These are phyloP conservation scores for Lycocerus yunnanus DNA, from an alignment of 2,888 invertebrate species.

Conservation along the genomic window DNA sequence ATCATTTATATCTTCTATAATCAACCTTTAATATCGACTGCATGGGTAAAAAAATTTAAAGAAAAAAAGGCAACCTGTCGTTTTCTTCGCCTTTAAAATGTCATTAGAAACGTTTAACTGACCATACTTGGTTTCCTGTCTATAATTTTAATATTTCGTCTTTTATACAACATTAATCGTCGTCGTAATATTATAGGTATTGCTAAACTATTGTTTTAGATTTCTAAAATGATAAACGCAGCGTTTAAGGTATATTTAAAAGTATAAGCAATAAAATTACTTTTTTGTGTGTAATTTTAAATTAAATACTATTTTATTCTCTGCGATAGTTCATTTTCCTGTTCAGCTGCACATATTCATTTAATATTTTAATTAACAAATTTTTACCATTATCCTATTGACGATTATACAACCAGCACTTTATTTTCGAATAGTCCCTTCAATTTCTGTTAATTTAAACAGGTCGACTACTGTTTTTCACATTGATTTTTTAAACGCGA, in stretches of 20 bases:
- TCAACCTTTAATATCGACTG: slow-evolving; percentile 34
- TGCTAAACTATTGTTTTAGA: slow-evolving; percentile 17
- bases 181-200: slow-evolving; percentile 15
- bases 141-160: slow-evolving; percentile 25
- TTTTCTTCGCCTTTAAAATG: slow-evolving; percentile 36
- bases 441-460: background rate
- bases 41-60: slow-evolving; percentile 15
- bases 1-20: slow-evolving; percentile 33
- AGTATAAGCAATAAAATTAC: background rate
- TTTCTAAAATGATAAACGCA: slow-evolving; percentile 14
- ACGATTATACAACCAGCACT: background rate
- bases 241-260: background rate
- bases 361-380: background rate
- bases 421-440: background rate
- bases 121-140: slow-evolving; percentile 21
- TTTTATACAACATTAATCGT: slow-evolving; percentile 1
- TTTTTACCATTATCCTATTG: background rate
- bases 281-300: background rate
- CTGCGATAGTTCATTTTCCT: background rate
- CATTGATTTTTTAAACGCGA: background rate
- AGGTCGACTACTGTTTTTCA: background rate
- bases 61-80: slow-evolving; percentile 22
- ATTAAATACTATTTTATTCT: background rate
- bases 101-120: slow-evolving; percentile 36
- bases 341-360: background rate